Percentiles rank a stretch among this genome's conserved stretches.
phyloP scores from a whole-genome alignment of 2,113 vertebrate species.

The Odontesthes bonariensis region DNA sequence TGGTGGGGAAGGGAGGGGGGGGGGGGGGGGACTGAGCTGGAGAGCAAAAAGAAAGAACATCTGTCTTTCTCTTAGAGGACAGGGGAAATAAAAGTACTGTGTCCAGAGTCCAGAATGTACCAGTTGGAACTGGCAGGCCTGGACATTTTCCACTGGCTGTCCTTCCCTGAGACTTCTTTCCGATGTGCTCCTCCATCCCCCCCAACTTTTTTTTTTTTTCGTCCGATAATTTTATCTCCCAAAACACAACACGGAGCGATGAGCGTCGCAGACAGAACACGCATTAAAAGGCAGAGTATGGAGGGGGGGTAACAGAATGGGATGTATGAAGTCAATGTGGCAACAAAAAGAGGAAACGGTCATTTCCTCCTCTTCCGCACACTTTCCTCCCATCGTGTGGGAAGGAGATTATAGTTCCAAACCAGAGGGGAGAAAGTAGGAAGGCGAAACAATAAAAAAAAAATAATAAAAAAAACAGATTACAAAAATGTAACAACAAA shows the following conservation, averaged over 20 bases:
- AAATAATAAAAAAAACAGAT: background rate
- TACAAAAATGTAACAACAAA: conserved; percentile 53
- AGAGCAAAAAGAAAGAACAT: conserved; percentile 53
- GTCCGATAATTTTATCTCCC: conserved; percentile 31
- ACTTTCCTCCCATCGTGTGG: conserved; percentile 71
- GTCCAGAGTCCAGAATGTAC: conserved; percentile 72
- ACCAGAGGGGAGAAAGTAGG: conserved; percentile 19
- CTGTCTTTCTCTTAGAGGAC: conserved; percentile 54
- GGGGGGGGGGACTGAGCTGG: conserved; percentile 25
- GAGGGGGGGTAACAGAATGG: background rate
- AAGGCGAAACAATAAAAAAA: background rate
- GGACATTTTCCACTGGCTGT: conserved; percentile 80
- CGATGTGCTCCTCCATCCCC: conserved; percentile 39
- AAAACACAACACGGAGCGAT: conserved; percentile 9
- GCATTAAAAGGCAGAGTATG: background rate
- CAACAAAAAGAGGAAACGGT: conserved; percentile 38
- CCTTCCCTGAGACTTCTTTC: conserved; percentile 37
- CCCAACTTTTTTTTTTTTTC: conserved; percentile 55
- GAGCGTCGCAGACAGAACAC: background rate
- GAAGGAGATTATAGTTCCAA: conserved; percentile 68
- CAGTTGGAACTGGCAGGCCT: conserved; percentile 80
- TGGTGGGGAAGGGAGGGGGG: background rate
- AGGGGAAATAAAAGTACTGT: conserved; percentile 70
- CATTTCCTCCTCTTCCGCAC: conserved; percentile 82
- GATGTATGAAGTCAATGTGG: conserved; percentile 9